These are phyloP conservation scores for Bucorvus abyssinicus DNA, from an alignment of 2,797 vertebrate genomes.

Conservation along the genomic window DNA sequence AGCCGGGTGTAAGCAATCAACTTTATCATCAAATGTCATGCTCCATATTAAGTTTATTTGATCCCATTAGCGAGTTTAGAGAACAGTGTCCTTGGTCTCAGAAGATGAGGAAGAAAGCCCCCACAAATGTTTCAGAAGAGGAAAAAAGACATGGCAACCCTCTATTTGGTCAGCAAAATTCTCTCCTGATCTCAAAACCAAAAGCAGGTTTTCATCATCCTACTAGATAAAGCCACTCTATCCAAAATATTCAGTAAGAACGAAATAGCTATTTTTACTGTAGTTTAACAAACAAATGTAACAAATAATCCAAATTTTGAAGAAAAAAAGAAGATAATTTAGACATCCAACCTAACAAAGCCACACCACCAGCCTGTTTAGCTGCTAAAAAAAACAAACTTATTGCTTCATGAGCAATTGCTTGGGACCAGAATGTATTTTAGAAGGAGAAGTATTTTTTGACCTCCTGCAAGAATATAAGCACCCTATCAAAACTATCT, in stretches of 20 bases:
- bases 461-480: neutral
- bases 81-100: neutral
- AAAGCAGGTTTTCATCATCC: neutral
- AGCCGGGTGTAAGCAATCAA: constrained; percentile 30
- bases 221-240: neutral
- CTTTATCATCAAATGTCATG: constrained; percentile 1
- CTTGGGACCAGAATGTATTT: neutral
- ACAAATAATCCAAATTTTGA: neutral
- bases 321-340: neutral
- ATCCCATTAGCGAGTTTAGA: constrained; percentile 29
- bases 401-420: neutral
- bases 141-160: neutral
- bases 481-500: neutral
- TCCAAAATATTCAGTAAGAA: neutral
- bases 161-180: neutral
- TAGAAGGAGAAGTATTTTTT: neutral
- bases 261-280: neutral
- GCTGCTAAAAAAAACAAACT: neutral
- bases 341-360: neutral
- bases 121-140: neutral
- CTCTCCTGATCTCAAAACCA: neutral
- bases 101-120: neutral
- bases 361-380: neutral
- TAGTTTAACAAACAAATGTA: neutral
- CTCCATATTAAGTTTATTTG: constrained; percentile 5